A percentile compares a stretch with the other conserved stretches of the same genome.
Evolutionary conservation across 2,888 invertebrate genomes (phyloP).

Genomic region (Cheilosia pagana): DNA sequence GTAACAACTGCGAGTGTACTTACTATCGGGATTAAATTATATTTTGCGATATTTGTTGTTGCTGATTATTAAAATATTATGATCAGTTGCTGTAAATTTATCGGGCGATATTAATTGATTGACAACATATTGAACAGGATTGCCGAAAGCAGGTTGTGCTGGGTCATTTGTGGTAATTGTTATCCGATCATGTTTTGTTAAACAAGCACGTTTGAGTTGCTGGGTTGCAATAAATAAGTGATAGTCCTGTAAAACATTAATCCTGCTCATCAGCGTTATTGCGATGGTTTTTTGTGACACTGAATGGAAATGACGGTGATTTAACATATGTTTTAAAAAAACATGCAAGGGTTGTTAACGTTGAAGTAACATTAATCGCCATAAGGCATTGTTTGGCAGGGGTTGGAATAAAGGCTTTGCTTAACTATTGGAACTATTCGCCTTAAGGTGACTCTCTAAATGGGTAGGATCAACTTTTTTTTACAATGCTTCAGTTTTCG

Average conservation of each 20-base stretch:
- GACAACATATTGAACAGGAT: conserved; percentile 43
- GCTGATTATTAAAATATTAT: conserved; percentile 39
- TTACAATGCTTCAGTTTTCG: too few relatives aligned
- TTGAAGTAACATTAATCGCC: too few relatives aligned
- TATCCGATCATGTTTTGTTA: conserved; percentile 12
- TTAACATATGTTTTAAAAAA: too few relatives aligned
- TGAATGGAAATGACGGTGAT: not conserved
- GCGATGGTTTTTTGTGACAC: not conserved
- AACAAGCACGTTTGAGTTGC: not conserved
- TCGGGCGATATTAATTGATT: conserved; percentile 42
- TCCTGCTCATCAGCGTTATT: not conserved
- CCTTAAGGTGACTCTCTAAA: too few relatives aligned
- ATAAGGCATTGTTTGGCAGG: too few relatives aligned
- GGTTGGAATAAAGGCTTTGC: too few relatives aligned
- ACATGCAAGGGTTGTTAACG: too few relatives aligned
- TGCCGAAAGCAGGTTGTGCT: conserved; percentile 41
- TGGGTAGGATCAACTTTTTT: rapidly evolving
- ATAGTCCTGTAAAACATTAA: not conserved
- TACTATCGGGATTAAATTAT: conserved; percentile 52
- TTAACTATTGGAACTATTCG: too few relatives aligned
- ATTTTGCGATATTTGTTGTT: conserved; percentile 30
- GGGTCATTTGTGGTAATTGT: conserved; percentile 24
- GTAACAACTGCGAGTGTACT: conserved; percentile 42
- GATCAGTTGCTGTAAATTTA: not conserved
- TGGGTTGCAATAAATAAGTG: not conserved